phyloP scores from a whole-genome alignment of 2,113 vertebrate species.

The Mungos mungo region DNA sequence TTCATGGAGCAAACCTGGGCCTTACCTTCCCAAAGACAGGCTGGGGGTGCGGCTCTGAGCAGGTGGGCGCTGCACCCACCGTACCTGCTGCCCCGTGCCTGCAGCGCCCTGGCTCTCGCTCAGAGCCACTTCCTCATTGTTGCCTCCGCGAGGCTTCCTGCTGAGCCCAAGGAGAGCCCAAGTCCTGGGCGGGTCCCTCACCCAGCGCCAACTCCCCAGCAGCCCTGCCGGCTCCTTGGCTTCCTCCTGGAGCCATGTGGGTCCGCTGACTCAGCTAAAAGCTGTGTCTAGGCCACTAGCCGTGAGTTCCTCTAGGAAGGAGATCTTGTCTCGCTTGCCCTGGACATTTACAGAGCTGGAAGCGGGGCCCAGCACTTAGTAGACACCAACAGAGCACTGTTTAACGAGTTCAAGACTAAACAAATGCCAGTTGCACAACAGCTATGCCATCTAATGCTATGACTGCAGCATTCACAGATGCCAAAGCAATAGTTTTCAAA shows the following conservation, averaged over 20 bases:
- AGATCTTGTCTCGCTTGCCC: not conserved
- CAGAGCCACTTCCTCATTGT: constrained; percentile 71
- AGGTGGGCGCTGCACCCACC: not conserved
- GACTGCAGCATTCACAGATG: not conserved
- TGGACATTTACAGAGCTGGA: not conserved
- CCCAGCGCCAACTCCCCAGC: not conserved
- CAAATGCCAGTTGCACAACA: not conserved
- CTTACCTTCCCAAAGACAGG: not conserved
- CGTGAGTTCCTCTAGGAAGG: not conserved
- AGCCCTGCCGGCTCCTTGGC: constrained; percentile 28
- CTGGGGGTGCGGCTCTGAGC: not conserved
- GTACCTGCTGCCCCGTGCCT: not conserved
- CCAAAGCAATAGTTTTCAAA: not conserved
- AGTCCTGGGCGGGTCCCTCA: constrained; percentile 49
- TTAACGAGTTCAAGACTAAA: not conserved
- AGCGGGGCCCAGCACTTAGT: not conserved
- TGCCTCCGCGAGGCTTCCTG: constrained; percentile 58
- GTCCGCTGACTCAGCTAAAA: constrained; percentile 70
- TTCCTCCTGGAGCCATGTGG: constrained; percentile 62
- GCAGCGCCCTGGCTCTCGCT: not conserved
- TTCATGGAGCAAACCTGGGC: not conserved
- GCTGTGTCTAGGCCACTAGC: not conserved
- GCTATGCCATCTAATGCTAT: not conserved
- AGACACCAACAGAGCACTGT: not conserved
- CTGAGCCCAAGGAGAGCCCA: not conserved